Base-by-base conservation (phyloP, 2,797 vertebrate species). In the Smutsia temminckii region DNA sequence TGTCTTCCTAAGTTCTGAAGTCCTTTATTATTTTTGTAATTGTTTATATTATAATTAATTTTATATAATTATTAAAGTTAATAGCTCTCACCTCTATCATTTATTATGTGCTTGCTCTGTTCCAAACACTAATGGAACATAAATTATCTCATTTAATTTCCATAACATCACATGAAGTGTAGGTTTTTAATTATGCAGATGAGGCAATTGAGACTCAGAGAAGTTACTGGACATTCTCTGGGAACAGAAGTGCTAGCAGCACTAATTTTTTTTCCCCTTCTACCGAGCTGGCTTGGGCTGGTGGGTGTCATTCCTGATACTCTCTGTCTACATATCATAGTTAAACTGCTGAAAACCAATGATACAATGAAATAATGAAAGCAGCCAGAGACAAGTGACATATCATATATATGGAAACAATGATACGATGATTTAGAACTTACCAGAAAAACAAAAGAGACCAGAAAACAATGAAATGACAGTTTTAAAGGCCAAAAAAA, bases 91-190 rank as follows among this genome's bases (percentile, higher is more conserved):
- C 18, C 51, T 93, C n/a, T 92, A 1, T 63, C 40, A 89, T 87
- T 81, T 92, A 66, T 89, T 75, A 8, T 75, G 29, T 71, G 21
- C 49, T 80, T 49, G 75, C 5, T 79, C 69, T 91, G 13, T 79
- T 66, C 42, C 13, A 86, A 40, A 29, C 9, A 10, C 13, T 85
- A 88, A n/a, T 68, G 61, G 55, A 75, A 83, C 23, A 72, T 34
- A 14, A 94, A 74, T 92, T 66, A 81, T 72, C n/a, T 89, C 79
- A 86, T 61, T 92, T 88, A 78, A 88, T 95, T 94, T 95, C 68
- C 53, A 55, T 77, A 66, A 42, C 6, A 29, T 86, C 79, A 71
- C 84, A 27, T n/a, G 61, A 83, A n/a, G 1, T 49, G 3, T 18
- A n/a, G 20, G 37, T 78, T 71, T 94, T 88, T 88, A 61, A 74